Conservation (phyloP, 2,797 vertebrate genomes). For the Cetoscarus ocellatus region DNA sequence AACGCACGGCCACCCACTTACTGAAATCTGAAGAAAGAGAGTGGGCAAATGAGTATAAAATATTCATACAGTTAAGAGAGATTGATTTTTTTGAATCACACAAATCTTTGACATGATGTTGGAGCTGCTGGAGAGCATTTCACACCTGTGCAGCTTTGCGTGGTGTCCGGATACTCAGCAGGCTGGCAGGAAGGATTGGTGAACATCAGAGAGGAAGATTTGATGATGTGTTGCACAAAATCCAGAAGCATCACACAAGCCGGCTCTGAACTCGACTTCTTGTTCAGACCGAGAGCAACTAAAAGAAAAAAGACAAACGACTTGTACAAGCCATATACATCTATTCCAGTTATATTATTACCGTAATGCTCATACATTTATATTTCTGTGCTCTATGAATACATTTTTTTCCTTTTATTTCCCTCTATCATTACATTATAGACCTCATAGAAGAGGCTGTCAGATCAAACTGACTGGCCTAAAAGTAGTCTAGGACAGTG, state of each 20-base stretch:
- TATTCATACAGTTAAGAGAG: background rate
- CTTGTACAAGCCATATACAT: background rate
- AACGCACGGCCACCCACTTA: conserved; percentile 93
- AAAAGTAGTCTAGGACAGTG: too few relatives aligned
- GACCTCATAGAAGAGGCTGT: too few relatives aligned
- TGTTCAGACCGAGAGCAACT: conserved; percentile 95
- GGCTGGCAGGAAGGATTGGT: conserved; percentile 88
- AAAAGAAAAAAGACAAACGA: conserved; percentile 28
- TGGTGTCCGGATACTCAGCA: conserved; percentile 83
- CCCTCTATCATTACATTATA: too few relatives aligned
- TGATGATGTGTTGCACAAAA: conserved; percentile 97
- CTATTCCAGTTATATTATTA: too few relatives aligned
- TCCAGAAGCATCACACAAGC: conserved; percentile 97
- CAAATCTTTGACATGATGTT: background rate
- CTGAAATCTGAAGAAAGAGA: conserved; percentile 88
- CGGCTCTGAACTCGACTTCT: conserved; percentile 93
- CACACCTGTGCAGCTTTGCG: conserved; percentile 88
- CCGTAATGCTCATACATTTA: too few relatives aligned
- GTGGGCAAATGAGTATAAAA: background rate
- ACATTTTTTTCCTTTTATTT: too few relatives aligned
- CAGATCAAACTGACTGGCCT: too few relatives aligned
- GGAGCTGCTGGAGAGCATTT: background rate
- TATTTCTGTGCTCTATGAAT: too few relatives aligned
- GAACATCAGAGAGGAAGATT: conserved; percentile 97
- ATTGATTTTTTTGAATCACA: background rate